Conservation (phyloP, 2,888 invertebrate genomes). For the Lamproptera curius region DNA sequence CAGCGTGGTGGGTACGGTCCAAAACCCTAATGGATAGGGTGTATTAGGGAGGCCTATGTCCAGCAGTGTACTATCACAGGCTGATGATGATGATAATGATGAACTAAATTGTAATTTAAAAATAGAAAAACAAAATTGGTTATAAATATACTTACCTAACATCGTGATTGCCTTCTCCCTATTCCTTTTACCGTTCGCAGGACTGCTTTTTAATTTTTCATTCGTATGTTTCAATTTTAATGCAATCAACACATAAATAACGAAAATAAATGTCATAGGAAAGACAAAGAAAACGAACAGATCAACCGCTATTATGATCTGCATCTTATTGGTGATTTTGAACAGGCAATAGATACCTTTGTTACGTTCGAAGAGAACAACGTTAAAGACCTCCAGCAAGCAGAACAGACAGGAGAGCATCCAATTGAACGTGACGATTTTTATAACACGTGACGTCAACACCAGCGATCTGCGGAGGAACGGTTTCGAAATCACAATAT, state of each 20-base stretch:
- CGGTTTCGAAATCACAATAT: conserved; percentile 90
- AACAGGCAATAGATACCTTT: conserved; percentile 57
- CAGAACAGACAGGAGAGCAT: conserved; percentile 83
- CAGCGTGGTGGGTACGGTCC: too few species aligned
- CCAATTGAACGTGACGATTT: conserved; percentile 86
- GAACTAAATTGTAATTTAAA: not conserved
- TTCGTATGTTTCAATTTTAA: conserved; percentile 81
- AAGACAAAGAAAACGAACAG: conserved; percentile 89
- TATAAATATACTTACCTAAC: conserved; percentile 80
- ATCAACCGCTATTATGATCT: conserved; percentile 72
- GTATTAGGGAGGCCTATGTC: too few species aligned
- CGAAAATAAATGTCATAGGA: conserved; percentile 89
- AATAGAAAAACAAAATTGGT: not conserved
- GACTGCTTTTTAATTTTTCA: conserved; percentile 70
- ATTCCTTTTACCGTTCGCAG: conserved; percentile 56
- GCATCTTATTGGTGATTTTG: conserved; percentile 41
- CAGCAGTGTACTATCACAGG: too few species aligned
- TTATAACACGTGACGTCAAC: conserved; percentile 86
- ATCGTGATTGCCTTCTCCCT: conserved; percentile 84
- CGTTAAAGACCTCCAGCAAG: conserved; percentile 79
- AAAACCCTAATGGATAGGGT: too few species aligned
- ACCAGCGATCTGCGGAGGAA: conserved; percentile 88
- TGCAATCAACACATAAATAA: conserved; percentile 87
- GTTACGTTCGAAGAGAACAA: conserved; percentile 53
- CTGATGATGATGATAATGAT: too few species aligned